Evolutionary conservation across 2,113 vertebrate genomes (phyloP), one percentile per base, ranked within the genome.

Genomic region (Piprites chloris): DNA sequence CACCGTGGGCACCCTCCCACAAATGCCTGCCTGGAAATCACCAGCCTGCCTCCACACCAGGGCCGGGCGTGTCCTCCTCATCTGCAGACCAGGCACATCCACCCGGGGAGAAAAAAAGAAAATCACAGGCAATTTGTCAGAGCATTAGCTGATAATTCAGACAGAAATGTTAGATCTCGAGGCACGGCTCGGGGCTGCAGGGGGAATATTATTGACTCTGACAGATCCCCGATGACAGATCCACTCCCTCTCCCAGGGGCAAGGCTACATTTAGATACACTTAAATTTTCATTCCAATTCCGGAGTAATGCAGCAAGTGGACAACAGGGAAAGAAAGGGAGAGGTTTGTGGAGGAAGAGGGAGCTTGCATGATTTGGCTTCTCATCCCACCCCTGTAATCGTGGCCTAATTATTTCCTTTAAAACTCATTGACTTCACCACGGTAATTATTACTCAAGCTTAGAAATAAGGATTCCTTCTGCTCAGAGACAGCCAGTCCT

Each of bases 41-140:
- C 66, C 94, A 67, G 35, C 41, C 14, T 0, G 11, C 49, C 86
- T 33, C 4, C 86, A 14, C 74, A n/a, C 66, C 81, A 32, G 13
- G 81, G 69, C 92, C 58, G 7, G 46, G 58, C 55, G 0, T 87
- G 81, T 88, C 95, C 93, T 93, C 92, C 93, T 94, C 13, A 93
- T 97, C 96, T 95, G 89, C 80, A 90, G 85, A 93, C 41, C 93
- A 92, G 88, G 90, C 94, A 93, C 94, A 96, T 91, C 89, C 94
- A 94, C 88, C 88, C 89, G 11, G 67, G 56, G 86, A 95, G 95
- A 90, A 91, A 94, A 92, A 90, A 89, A 79, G 93, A 96, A 81
- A 95, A 97, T 97, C 97, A 92, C 94, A 97, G 95, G 92, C 95
- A 96, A 97, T 97, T 98, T 97, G 96, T 97, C 97, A 96, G 93